These are phyloP conservation scores for Cepaea nemoralis DNA, from an alignment of 1,140 invertebrate species.

Conservation along the genomic window DNA sequence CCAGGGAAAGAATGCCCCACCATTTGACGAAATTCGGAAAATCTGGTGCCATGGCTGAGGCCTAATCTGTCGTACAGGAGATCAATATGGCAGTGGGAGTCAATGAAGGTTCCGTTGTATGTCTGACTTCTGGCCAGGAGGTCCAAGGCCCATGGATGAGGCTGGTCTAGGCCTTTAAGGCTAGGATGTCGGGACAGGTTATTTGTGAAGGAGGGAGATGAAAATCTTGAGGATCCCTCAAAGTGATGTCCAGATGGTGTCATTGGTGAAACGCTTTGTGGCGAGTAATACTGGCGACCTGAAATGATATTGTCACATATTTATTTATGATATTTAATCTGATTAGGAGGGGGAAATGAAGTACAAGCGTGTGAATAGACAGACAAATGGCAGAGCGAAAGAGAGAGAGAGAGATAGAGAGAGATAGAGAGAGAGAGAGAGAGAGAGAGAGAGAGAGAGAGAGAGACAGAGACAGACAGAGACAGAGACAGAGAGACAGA, in stretches of 20 bases:
- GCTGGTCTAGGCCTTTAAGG: neutral
- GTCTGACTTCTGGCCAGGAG: conserved; percentile 8
- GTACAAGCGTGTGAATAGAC: neutral
- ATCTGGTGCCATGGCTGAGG: conserved; percentile 47
- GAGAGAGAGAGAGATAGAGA: too few species aligned
- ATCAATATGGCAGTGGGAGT: conserved; percentile 73
- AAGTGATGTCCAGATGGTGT: neutral
- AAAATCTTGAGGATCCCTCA: neutral
- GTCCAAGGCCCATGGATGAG: neutral
- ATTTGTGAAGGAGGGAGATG: too few species aligned
- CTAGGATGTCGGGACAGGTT: neutral
- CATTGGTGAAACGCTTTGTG: neutral
- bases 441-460: too few species aligned
- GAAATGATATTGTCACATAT: neutral
- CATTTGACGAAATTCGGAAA: conserved; percentile 50
- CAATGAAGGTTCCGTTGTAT: conserved; percentile 63
- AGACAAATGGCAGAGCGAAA: neutral
- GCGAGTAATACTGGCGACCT: neutral
- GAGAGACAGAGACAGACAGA: too few species aligned
- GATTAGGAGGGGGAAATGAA: too few species aligned
- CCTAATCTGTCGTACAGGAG: conserved; percentile 65
- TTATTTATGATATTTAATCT: too few species aligned
- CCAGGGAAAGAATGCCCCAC: conserved; percentile 62
- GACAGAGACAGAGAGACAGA: conserved; percentile 11
- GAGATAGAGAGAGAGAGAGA: too few species aligned